These are phyloP conservation scores for Furcula furcula DNA, from an alignment of 2,888 invertebrate genomes.

Conservation along the genomic window DNA sequence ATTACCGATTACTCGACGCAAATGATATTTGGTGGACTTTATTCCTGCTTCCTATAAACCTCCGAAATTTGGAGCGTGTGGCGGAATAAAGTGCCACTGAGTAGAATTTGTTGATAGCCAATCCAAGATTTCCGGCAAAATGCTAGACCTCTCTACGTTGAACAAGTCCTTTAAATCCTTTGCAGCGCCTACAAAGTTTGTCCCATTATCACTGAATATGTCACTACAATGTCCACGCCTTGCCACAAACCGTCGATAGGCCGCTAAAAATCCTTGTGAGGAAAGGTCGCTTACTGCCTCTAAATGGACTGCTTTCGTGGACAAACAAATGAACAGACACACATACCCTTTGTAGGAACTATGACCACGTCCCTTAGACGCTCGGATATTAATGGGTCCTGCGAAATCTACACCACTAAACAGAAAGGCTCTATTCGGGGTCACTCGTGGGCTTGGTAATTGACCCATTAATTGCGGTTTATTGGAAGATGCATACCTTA, in stretches of 20 bases:
- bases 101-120: constrained; percentile 5
- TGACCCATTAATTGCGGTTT: constrained; percentile 17
- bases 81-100: constrained; percentile 18
- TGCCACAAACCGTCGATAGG: constrained; percentile 21
- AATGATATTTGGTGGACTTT: too few relatives aligned
- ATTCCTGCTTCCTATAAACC: too few relatives aligned
- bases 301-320: constrained; percentile 30
- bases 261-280: constrained; percentile 28
- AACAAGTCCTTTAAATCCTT: not conserved
- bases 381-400: constrained; percentile 16
- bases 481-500: constrained; percentile 5
- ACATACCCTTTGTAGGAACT: constrained; percentile 13
- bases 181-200: constrained; percentile 20
- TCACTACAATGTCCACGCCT: constrained; percentile 19
- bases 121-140: not conserved
- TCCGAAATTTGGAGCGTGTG: constrained; percentile 19
- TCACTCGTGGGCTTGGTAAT: constrained; percentile 14
- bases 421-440: constrained; percentile 14
- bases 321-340: constrained; percentile 19
- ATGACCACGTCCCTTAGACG: constrained; percentile 15
- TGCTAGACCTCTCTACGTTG: not conserved
- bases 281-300: constrained; percentile 34
- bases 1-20: constrained; percentile 6
- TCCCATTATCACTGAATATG: constrained; percentile 28
- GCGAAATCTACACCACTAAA: constrained; percentile 21